These are phyloP conservation scores for Cynoglossus semilaevis DNA, from an alignment of 2,113 vertebrate species.

Conservation along the genomic window DNA sequence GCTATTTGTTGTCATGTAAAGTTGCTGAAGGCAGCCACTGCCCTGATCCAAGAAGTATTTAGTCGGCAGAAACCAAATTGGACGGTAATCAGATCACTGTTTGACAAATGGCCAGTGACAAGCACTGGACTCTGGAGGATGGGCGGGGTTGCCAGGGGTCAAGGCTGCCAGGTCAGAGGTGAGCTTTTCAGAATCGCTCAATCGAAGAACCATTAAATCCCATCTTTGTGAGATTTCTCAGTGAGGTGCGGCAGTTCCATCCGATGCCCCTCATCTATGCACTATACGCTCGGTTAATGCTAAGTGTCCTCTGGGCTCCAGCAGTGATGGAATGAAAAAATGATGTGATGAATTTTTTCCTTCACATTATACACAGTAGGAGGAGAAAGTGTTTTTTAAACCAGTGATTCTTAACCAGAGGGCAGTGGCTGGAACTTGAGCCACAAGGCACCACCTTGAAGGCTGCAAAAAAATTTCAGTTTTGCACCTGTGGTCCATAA, in stretches of 20 bases:
- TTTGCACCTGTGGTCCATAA: too few species aligned
- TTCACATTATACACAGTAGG: not conserved
- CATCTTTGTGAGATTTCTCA: slow-evolving; percentile 65
- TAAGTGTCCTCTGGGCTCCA: not conserved
- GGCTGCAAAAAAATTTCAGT: too few species aligned
- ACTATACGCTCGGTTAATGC: slow-evolving; percentile 6
- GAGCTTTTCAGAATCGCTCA: slow-evolving; percentile 71
- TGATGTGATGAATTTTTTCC: not conserved
- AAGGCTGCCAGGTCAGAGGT: slow-evolving; percentile 67
- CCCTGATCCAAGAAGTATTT: slow-evolving; percentile 63
- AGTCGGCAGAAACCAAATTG: slow-evolving; percentile 67
- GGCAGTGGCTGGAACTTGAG: too few species aligned
- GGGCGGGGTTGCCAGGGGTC: slow-evolving; percentile 57
- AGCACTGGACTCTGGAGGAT: slow-evolving; percentile 65
- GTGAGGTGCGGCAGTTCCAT: slow-evolving; percentile 36
- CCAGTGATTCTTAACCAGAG: too few species aligned
- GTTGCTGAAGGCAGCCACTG: slow-evolving; percentile 58
- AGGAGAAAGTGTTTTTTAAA: not conserved
- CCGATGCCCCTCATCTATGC: slow-evolving; percentile 10
- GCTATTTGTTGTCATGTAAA: slow-evolving; percentile 69
- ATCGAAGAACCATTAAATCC: slow-evolving; percentile 75
- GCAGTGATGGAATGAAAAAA: slow-evolving; percentile 3
- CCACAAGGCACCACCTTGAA: too few species aligned
- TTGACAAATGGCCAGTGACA: slow-evolving; percentile 76
- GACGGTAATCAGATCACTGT: slow-evolving; percentile 74